phyloP scores from a whole-genome alignment of 2,888 invertebrate species.

The Diaperis boleti region DNA sequence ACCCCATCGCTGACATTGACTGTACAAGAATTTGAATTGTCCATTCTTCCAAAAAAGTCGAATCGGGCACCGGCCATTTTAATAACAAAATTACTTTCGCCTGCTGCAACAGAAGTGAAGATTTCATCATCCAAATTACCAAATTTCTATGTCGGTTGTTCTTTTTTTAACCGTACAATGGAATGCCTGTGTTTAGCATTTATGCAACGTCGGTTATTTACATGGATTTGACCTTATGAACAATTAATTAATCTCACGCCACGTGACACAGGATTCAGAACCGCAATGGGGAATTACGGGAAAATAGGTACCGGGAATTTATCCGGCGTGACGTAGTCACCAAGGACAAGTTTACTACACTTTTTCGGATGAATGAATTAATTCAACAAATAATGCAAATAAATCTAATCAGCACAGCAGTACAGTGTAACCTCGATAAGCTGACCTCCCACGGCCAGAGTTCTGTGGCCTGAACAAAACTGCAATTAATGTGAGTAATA shows the following conservation, averaged over 20 bases:
- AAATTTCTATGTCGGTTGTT: constrained; percentile 41
- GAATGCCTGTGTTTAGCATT: constrained; percentile 32
- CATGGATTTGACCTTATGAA: constrained; percentile 32
- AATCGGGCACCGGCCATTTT: constrained; percentile 21
- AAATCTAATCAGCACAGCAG: no score
- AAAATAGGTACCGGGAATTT: neutral
- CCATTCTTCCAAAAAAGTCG: constrained; percentile 16
- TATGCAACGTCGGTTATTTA: constrained; percentile 23
- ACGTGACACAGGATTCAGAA: constrained; percentile 13
- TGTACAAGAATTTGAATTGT: constrained; percentile 9
- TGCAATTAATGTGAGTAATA: no score
- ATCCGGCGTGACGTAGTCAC: neutral
- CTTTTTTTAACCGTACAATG: constrained; percentile 35
- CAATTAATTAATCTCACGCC: constrained; percentile 28
- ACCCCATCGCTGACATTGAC: constrained; percentile 29
- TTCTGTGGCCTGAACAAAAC: no score
- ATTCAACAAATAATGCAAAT: neutral
- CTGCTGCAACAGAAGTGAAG: constrained; percentile 39
- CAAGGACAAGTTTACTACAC: neutral
- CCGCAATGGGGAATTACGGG: neutral
- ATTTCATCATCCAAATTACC: constrained; percentile 46
- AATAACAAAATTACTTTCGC: constrained; percentile 42
- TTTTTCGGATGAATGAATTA: no score
- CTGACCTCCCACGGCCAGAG: no score
- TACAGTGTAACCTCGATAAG: no score